Base-by-base conservation (phyloP, 2,888 invertebrate genomes). In the Helobdella robusta region DNA sequence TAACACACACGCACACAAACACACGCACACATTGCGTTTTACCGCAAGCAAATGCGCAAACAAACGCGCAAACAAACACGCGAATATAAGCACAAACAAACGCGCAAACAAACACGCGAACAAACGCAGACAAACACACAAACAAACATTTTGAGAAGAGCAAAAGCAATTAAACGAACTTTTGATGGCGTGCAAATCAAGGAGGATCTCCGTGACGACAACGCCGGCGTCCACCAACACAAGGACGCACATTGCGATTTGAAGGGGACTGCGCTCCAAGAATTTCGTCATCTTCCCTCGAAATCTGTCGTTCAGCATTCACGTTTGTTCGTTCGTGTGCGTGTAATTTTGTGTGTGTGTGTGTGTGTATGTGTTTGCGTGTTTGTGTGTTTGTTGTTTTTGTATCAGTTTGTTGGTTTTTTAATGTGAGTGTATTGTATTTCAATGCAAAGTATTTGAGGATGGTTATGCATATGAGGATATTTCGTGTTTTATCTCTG, bases 101-200 rank as follows among this genome's bases (percentile, higher is more conserved):
- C 44, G n/a, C n/a, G n/a, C 44, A 40, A 15, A 40, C 44, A 40
- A 15, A 40, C 44, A 40, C n/a, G n/a, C 44, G n/a, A 15, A 40
- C 44, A 40, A 15, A 40, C 44, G n/a, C n/a, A 40, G 11, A 40
- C n/a, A 40, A 11, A 40, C n/a, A 40, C 44, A 40, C n/a, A n/a
- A n/a, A n/a, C n/a, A n/a, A n/a, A n/a, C n/a, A n/a, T n/a, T n/a
- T n/a, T n/a, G n/a, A n/a, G n/a, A n/a, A n/a, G n/a, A n/a, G n/a
- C n/a, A n/a, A n/a, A n/a, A n/a, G n/a, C n/a, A n/a, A n/a, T n/a
- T n/a, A n/a, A n/a, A n/a, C n/a, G n/a, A 28, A 70, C 71, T 68
- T 64, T 69, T 60, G 59, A 69, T 69, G 40, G 71, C 70, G 63
- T 71, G 71, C 8, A 70, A 67, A 54, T 71, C 71, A 32, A 70